Conservation (phyloP, 2,113 vertebrate genomes). For the Campylorhamphus procurvoides region DNA sequence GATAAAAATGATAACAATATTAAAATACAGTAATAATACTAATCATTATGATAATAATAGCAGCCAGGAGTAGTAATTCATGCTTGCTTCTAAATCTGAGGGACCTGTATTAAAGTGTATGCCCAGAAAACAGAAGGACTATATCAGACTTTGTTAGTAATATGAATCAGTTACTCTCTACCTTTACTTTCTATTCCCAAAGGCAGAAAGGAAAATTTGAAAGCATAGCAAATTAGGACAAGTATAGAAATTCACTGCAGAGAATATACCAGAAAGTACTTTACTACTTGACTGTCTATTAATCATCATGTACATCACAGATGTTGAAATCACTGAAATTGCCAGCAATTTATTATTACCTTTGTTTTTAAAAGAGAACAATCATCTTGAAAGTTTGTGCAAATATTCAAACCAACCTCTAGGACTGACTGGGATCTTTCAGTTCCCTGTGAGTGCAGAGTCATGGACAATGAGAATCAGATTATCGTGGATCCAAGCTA, state of each 20-base stretch:
- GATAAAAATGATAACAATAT: background rate
- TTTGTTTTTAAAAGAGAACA: background rate
- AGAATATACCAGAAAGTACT: background rate
- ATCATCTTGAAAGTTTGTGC: background rate
- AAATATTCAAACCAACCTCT: background rate
- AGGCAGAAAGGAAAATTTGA: background rate
- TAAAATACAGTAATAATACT: background rate
- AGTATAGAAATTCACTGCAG: background rate
- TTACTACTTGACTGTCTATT: background rate
- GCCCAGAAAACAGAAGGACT: background rate
- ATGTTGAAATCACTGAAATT: background rate
- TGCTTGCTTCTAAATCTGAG: background rate
- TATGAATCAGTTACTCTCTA: background rate
- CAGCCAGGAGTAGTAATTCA: background rate
- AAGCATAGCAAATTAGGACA: background rate
- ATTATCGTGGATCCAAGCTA: background rate
- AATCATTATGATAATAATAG: background rate
- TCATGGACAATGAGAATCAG: slow-evolving; percentile 6
- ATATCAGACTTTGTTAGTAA: background rate
- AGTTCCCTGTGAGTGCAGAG: background rate
- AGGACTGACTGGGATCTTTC: background rate
- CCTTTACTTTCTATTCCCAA: background rate
- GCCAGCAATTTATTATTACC: background rate
- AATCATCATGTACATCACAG: background rate
- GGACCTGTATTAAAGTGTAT: background rate